Conservation (phyloP, 1,140 invertebrate genomes). For the Cotesia glomerata region DNA sequence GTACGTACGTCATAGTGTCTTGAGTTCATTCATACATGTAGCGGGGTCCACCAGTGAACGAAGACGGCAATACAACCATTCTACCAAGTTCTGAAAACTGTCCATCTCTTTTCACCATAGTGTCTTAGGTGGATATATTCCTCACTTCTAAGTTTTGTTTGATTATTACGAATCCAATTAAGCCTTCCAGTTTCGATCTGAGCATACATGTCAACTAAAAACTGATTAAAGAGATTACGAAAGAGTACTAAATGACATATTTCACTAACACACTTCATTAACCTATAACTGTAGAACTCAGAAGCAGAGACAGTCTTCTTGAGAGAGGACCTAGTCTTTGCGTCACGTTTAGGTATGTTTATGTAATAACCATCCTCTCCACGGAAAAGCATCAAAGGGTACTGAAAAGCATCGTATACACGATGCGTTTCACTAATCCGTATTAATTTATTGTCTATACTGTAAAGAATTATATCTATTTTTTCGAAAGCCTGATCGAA, state of each 20-base stretch:
- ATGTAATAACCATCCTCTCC: not conserved
- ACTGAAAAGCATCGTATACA: not conserved
- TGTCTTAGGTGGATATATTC: slow-evolving; percentile 46
- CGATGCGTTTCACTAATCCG: not conserved
- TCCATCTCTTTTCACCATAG: slow-evolving; percentile 1
- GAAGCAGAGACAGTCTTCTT: no score
- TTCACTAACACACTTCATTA: no score
- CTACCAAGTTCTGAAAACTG: no score
- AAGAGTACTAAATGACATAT: slow-evolving; percentile 48
- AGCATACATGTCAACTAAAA: slow-evolving; percentile 57
- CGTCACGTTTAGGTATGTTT: not conserved
- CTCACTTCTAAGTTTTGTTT: slow-evolving; percentile 59
- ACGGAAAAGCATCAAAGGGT: not conserved
- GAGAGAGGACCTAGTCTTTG: not conserved
- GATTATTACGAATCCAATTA: slow-evolving; percentile 55
- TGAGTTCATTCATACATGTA: slow-evolving; percentile 59
- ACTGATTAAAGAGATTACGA: slow-evolving; percentile 54
- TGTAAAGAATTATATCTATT: no score
- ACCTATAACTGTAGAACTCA: no score
- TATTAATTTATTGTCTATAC: not conserved
- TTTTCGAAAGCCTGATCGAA: no score
- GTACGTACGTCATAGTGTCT: no score
- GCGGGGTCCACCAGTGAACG: slow-evolving; percentile 54
- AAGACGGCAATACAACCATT: slow-evolving; percentile 56
- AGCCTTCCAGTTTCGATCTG: slow-evolving; percentile 60